Base-by-base conservation (phyloP, 2,113 vertebrate genomes). In the Pygoscelis antarcticus region DNA sequence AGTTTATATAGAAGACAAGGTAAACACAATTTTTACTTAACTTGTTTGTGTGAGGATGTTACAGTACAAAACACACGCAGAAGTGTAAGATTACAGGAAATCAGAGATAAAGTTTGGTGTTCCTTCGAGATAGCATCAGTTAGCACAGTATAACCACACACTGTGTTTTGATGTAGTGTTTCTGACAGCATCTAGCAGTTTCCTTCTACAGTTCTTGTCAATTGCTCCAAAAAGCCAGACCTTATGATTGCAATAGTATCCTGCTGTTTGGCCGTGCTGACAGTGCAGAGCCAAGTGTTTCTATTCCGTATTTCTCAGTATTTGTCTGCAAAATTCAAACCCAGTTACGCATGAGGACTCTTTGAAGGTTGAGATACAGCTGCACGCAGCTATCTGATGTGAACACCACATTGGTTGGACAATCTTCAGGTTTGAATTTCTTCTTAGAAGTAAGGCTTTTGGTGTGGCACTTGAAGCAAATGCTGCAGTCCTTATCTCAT, bases 111-210 rank as follows among this genome's bases (percentile, higher is more conserved):
- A 65, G 40, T 47, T 88, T 58, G 36, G 4, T 49, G 27, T 84
- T 89, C 69, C 60, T 92, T 92, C 84, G 54, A 91, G 96, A 97
- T 95, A 95, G 10, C 74, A 93, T 95, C 94, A 66, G 40, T 47
- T 69, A 88, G 71, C 68, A 32, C 18, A 44, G 23, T 15, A 3
- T 51, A 94, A 92, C 90, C 86, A 75, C 64, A 57, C 29, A 16
- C 18, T 1, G 1, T 54, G 23, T 89, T 93, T 84, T 92, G 44
- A 60, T 15, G 7, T 10, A 27, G 20, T 25, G 38, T 87, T 95
- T 92, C 81, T 96, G 86, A 89, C 79, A 72, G 68, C 32, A 77
- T 60, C 51, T 83, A 2, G 13, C 68, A n/a, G 18, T 90, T 91
- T 60, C 47, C 65, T 75, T 78, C 5, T 11, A 32, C 4, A 1